Percentiles rank a stretch among this genome's conserved stretches.
Conservation (phyloP, 2,113 vertebrate species). For the Melanerpes aurifrons region DNA sequence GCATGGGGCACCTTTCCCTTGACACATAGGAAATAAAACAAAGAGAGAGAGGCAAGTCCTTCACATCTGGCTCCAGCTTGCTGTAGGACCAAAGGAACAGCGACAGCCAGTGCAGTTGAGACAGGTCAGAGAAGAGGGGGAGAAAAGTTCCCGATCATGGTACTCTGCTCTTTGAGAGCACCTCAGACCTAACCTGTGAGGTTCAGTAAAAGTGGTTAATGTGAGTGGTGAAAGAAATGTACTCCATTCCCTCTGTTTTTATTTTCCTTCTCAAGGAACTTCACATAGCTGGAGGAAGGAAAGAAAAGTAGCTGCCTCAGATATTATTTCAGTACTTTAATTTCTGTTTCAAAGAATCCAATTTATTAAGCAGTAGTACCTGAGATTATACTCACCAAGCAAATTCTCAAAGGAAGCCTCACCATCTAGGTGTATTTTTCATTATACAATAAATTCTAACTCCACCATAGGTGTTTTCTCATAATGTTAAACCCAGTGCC, state of each 20-base stretch:
- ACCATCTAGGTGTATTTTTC: slow-evolving; percentile 59
- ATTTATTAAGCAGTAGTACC: slow-evolving; percentile 60
- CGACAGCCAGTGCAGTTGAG: background rate
- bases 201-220: too few relatives aligned
- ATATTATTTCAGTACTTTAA: slow-evolving; percentile 43
- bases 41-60: background rate
- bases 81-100: background rate
- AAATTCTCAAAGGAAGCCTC: slow-evolving; percentile 59
- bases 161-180: background rate
- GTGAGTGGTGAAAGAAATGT: background rate
- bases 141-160: background rate
- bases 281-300: background rate
- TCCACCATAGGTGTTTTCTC: slow-evolving; percentile 52
- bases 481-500: slow-evolving; percentile 30
- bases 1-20: background rate
- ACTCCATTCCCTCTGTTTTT: background rate
- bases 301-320: slow-evolving; percentile 16
- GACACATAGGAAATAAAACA: background rate
- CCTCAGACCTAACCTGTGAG: background rate
- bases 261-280: slow-evolving; percentile 16
- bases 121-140: background rate
- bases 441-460: slow-evolving; percentile 22
- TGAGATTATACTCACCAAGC: slow-evolving; percentile 49
- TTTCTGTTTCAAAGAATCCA: slow-evolving; percentile 56
- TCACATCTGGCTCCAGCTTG: fast-evolving